Evolutionary conservation across 2,113 vertebrate species (phyloP).

Genomic region (Ptilonorhynchus violaceus): DNA sequence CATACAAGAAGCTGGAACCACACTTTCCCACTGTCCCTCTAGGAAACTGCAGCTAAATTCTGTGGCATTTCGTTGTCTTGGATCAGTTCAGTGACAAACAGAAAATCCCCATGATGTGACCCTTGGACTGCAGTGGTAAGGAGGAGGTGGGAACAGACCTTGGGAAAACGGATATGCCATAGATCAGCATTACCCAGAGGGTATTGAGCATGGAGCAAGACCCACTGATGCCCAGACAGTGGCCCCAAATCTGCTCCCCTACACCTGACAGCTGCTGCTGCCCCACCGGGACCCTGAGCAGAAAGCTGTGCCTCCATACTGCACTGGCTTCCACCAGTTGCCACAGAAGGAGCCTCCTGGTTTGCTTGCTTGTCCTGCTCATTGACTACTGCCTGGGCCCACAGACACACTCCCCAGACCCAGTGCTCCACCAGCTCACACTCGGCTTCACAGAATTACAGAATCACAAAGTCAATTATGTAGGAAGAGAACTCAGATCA

Average conservation of each 20-base stretch:
- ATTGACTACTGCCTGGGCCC: fast-evolving
- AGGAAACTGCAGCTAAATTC: fast-evolving
- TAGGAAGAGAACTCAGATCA: background rate
- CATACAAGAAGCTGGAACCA: background rate
- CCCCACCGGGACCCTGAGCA: fast-evolving
- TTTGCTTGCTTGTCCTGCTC: too few species aligned
- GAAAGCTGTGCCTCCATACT: too few species aligned
- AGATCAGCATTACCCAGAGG: background rate
- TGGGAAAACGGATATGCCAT: background rate
- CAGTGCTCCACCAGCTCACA: background rate
- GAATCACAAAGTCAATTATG: background rate
- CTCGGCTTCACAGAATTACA: background rate
- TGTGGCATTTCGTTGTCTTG: background rate
- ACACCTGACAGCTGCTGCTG: background rate
- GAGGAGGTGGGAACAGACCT: background rate
- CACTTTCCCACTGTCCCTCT: background rate
- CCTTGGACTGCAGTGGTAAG: background rate
- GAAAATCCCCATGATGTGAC: fast-evolving
- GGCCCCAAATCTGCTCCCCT: background rate
- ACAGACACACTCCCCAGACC: background rate
- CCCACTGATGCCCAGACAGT: fast-evolving
- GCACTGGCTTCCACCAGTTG: background rate
- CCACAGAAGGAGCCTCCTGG: too few species aligned
- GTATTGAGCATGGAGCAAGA: background rate
- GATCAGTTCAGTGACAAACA: background rate